A percentile compares a stretch with the other conserved stretches of the same genome.
phyloP scores from a whole-genome alignment of 2,888 invertebrate species.

The Aelia acuminata region DNA sequence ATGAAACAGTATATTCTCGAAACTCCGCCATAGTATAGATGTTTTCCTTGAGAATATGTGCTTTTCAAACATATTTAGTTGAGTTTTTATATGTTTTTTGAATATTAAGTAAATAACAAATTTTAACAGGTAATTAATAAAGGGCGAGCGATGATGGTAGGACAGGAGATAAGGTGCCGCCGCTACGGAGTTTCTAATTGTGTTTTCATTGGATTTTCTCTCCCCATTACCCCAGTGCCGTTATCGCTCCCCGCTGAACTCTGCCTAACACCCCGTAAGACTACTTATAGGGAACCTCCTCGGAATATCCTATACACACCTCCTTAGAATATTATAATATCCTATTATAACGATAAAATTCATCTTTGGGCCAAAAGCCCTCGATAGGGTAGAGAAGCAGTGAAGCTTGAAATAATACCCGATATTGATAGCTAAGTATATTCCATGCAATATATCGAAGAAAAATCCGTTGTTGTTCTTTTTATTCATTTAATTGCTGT shows the following conservation, averaged over 20 bases:
- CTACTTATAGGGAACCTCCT: not conserved
- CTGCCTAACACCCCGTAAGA: slow-evolving; percentile 14
- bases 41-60: not conserved
- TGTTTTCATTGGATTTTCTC: slow-evolving; percentile 43
- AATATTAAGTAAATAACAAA: not conserved
- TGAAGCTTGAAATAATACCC: not conserved
- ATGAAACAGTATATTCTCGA: too few relatives aligned
- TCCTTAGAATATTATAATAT: slow-evolving; percentile 8
- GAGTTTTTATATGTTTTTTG: too few relatives aligned
- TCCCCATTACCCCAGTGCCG: slow-evolving; percentile 4
- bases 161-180: slow-evolving; percentile 8
- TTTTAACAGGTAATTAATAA: not conserved
- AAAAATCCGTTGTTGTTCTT: too few relatives aligned
- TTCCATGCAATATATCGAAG: too few relatives aligned
- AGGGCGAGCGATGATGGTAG: not conserved
- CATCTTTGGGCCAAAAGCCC: not conserved
- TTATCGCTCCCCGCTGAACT: not conserved
- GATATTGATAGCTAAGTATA: not conserved
- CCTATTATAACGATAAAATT: not conserved
- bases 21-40: too few relatives aligned
- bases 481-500: too few relatives aligned
- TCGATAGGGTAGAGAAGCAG: not conserved
- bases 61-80: not conserved
- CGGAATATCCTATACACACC: not conserved
- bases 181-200: slow-evolving; percentile 27